Evolutionary conservation across 2,888 invertebrate species (phyloP), one percentile per base, ranked within the genome.

Genomic region (Scaeva pyrastri): DNA sequence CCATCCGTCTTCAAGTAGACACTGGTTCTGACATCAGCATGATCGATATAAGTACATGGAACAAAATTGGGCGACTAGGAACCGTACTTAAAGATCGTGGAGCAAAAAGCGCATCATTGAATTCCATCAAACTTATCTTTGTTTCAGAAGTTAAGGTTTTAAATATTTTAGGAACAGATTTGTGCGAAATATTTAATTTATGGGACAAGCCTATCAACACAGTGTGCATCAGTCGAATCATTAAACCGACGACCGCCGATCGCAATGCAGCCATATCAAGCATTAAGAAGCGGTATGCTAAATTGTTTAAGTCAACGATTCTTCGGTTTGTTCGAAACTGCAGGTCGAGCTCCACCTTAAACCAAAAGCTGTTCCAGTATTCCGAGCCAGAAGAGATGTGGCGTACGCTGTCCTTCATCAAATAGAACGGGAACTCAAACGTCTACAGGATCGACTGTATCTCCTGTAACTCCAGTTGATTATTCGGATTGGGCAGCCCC

Each of bases 361-460:
- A n/a, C n/a, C n/a, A n/a, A n/a, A n/a, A 10, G 1, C 39, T n/a
- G n/a, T n/a, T n/a, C n/a, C n/a, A n/a, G n/a, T n/a, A 39, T 8
- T 10, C 10, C 8, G 10, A 39, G 8, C 39, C 39, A 39, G 8
- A 39, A 4, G n/a, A n/a, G n/a, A n/a, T n/a, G n/a, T n/a, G n/a
- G n/a, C n/a, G n/a, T n/a, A n/a, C n/a, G 39, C 39, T 55, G 79
- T 60, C 16, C 48, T n/a, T n/a, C n/a, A n/a, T 73, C 56, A 36
- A 0, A 64, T 88, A 16, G 82, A 83, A n/a, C 50, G 64, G 1
- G 76, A 82, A 41, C 26, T 88, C 1, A n/a, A 36, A n/a, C 62
- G 81, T 56, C 70, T 88, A 8, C 64, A 87, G 73, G 14, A 39
- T 0, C 48, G 72, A 43, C 77, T n/a, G 1, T 43, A n/a, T 14